These are phyloP conservation scores for Cololabis saira DNA, from an alignment of 2,113 vertebrate genomes.

Conservation along the genomic window DNA sequence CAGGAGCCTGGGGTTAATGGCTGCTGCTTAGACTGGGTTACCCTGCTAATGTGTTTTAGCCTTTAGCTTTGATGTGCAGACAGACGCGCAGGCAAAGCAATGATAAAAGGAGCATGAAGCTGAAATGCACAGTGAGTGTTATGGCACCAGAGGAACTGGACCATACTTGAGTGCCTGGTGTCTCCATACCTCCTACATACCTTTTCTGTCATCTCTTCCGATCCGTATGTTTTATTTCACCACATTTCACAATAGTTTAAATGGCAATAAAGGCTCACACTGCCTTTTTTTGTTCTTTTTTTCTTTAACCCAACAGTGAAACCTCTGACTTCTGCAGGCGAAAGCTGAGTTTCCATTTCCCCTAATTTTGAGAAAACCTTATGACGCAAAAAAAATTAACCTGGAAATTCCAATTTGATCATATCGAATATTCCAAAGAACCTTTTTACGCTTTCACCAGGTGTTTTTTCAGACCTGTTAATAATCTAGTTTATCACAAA, in stretches of 20 bases:
- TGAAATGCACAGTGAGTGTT: slow-evolving; percentile 15
- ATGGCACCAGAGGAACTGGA: too few species aligned
- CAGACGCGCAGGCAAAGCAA: slow-evolving; percentile 37
- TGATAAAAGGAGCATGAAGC: slow-evolving; percentile 23
- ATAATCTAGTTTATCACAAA: too few species aligned
- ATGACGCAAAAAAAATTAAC: too few species aligned
- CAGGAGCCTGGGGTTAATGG: slow-evolving; percentile 66
- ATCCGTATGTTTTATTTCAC: slow-evolving; percentile 26
- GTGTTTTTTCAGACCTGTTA: too few species aligned
- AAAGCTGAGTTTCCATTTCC: too few species aligned
- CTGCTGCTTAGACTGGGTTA: slow-evolving; percentile 53
- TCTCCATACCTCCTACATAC: slow-evolving; percentile 30
- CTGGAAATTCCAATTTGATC: too few species aligned
- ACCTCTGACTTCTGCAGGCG: too few species aligned
- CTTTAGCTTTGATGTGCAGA: slow-evolving; percentile 62
- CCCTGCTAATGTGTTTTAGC: slow-evolving; percentile 67
- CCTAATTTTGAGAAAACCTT: too few species aligned
- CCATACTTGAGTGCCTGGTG: not conserved
- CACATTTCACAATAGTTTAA: slow-evolving; percentile 9
- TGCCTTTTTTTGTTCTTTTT: too few species aligned
- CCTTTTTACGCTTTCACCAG: too few species aligned
- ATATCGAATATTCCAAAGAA: too few species aligned
- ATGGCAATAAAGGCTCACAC: not conserved
- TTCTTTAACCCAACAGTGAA: too few species aligned
- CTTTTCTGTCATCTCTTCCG: slow-evolving; percentile 15